These are phyloP conservation scores for Tichodroma muraria DNA, from an alignment of 2,113 vertebrate species.

Conservation along the genomic window DNA sequence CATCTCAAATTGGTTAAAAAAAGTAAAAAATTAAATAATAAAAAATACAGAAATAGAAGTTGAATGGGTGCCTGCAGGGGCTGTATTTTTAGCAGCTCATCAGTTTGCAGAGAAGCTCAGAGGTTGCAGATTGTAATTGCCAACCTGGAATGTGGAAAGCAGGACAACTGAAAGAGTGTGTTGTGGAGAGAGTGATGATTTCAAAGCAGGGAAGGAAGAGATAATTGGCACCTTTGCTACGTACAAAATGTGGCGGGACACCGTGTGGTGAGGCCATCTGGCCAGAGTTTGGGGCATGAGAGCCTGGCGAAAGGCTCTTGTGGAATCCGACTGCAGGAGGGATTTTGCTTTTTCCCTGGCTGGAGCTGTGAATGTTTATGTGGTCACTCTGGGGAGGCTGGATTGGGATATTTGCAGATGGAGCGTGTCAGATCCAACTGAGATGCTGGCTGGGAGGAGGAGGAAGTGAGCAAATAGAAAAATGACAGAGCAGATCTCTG, in stretches of 20 bases:
- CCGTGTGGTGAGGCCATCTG: constrained; percentile 23
- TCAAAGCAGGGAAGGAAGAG: not conserved
- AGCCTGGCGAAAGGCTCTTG: not conserved
- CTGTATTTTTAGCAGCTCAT: constrained; percentile 77
- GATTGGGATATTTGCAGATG: not conserved
- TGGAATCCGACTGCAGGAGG: not conserved
- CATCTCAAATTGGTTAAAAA: constrained; percentile 57
- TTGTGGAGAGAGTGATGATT: not conserved
- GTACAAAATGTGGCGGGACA: not conserved
- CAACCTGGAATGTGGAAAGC: constrained; percentile 47
- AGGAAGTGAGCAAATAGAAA: not conserved
- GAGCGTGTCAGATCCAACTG: not conserved
- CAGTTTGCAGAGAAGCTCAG: constrained; percentile 63
- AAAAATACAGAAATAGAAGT: constrained; percentile 75
- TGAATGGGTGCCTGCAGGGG: constrained; percentile 68
- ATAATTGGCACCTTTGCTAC: not conserved
- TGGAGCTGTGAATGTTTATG: not conserved
- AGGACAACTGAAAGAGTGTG: not conserved
- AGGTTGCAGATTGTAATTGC: constrained; percentile 73
- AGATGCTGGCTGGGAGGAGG: not conserved
- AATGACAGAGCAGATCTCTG: not conserved
- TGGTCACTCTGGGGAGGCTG: not conserved
- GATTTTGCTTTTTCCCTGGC: not conserved
- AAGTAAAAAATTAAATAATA: constrained; percentile 45
- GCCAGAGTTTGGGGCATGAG: not conserved